These are phyloP conservation scores for Rhinoptilus africanus DNA, from an alignment of 2,113 vertebrate genomes.

Conservation along the genomic window DNA sequence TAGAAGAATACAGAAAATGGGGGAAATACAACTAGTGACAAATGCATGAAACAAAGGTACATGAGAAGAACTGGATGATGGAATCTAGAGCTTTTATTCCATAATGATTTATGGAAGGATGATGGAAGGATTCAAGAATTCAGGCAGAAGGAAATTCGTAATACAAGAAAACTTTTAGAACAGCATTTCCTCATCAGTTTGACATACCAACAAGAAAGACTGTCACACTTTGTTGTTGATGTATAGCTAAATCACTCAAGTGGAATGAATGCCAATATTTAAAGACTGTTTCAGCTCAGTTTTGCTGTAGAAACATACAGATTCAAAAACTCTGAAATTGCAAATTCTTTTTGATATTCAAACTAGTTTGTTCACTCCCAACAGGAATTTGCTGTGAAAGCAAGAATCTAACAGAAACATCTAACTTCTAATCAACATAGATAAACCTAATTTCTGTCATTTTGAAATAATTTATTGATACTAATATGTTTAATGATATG, in stretches of 20 bases:
- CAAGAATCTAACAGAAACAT: background rate
- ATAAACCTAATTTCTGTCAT: background rate
- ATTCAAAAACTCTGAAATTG: background rate
- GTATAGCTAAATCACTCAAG: background rate
- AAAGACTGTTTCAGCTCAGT: background rate
- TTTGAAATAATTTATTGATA: background rate
- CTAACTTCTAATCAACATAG: background rate
- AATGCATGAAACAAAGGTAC: background rate
- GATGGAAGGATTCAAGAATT: background rate
- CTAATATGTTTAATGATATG: background rate
- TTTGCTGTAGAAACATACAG: background rate
- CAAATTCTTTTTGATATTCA: background rate
- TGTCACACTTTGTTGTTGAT: background rate
- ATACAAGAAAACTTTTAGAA: background rate
- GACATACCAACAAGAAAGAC: background rate
- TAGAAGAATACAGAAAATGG: background rate
- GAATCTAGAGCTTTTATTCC: background rate
- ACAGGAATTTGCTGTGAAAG: background rate
- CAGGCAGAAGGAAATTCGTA: background rate
- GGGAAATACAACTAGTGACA: background rate
- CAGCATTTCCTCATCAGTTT: background rate
- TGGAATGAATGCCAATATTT: background rate
- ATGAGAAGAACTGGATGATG: background rate
- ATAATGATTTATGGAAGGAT: background rate
- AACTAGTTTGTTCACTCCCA: background rate